phyloP scores from a whole-genome alignment of 1,140 invertebrate species.

The Hypothenemus hampei region DNA sequence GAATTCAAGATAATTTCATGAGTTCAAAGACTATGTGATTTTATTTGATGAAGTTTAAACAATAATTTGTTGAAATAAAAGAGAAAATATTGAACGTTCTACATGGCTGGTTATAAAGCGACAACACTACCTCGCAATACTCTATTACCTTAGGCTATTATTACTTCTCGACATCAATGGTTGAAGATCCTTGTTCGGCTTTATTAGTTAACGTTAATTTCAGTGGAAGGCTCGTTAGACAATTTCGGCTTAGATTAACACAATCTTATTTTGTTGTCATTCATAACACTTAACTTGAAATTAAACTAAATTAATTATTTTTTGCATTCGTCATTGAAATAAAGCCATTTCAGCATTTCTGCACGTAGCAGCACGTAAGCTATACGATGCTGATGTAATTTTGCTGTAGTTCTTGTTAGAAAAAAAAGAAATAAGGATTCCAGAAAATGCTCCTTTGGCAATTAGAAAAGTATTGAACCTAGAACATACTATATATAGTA shows the following conservation, averaged over 20 bases:
- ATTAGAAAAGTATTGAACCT: conserved; percentile 18
- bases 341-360: background rate
- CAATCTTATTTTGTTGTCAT: conserved; percentile 7
- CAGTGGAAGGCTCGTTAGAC: conserved; percentile 10
- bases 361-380: background rate
- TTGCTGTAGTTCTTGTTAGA: no score
- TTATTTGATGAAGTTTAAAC: no score
- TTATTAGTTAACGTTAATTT: conserved; percentile 20
- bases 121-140: conserved; percentile 18
- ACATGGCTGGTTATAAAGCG: conserved; percentile 5
- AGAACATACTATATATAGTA: conserved; percentile 19
- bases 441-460: no score
- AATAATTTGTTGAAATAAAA: no score
- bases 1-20: no score
- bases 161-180: conserved; percentile 17
- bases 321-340: background rate
- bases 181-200: conserved; percentile 13
- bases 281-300: background rate
- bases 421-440: no score
- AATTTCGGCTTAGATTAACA: conserved; percentile 17
- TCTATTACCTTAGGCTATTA: conserved; percentile 20
- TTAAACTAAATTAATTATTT: background rate
- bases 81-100: no score
- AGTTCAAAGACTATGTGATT: no score
- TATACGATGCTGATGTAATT: no score